Conservation (phyloP, 2,113 vertebrate genomes). For the Triplophysa siluroides region DNA sequence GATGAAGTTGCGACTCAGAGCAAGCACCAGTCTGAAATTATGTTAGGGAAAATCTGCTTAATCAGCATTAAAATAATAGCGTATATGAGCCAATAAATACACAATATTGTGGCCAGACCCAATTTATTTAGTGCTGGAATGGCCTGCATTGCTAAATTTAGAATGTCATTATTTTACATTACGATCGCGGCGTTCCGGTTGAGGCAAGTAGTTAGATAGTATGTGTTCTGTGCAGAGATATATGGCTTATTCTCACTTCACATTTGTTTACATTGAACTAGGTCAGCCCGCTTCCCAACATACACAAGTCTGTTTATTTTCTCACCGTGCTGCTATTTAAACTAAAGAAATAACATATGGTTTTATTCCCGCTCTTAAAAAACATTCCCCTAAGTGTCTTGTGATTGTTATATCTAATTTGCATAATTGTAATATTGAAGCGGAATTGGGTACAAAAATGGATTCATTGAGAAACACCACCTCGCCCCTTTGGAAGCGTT, state of each 20-base stretch:
- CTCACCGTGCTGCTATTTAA: conserved; percentile 18
- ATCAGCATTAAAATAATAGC: conserved; percentile 17
- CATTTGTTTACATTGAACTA: conserved; percentile 53
- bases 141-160: conserved; percentile 32
- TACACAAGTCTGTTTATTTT: conserved; percentile 36
- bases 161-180: conserved; percentile 54
- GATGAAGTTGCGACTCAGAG: conserved; percentile 3
- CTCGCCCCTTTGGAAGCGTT: not conserved
- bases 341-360: not conserved
- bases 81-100: conserved; percentile 22
- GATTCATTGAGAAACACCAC: not conserved
- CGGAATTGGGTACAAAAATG: not conserved
- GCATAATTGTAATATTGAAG: not conserved
- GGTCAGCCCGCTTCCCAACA: conserved; percentile 49
- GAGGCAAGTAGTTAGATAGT: conserved; percentile 52
- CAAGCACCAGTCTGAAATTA: not conserved
- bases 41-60: not conserved
- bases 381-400: not conserved
- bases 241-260: conserved; percentile 22
- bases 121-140: conserved; percentile 12
- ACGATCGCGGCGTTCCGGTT: conserved; percentile 42
- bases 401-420: not conserved
- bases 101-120: conserved; percentile 28
- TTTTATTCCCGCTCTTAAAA: not conserved
- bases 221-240: conserved; percentile 40